A percentile compares a stretch with the other conserved stretches of the same genome.
Conservation (phyloP, 2,888 invertebrate species). For the Coelopa pilipes region DNA sequence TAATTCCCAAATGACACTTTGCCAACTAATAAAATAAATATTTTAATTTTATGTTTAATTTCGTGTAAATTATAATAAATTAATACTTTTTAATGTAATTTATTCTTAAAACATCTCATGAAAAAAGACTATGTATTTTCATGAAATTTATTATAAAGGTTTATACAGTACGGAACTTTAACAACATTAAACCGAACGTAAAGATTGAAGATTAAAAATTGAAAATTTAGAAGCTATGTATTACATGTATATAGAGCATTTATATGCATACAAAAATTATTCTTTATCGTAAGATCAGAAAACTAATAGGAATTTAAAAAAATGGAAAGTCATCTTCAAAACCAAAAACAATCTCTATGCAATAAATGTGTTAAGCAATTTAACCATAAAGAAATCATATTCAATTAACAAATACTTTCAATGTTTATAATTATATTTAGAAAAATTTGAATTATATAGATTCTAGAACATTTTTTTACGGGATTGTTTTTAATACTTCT, state of each 20-base stretch:
- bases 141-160: background rate
- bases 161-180: constrained; percentile 9
- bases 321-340: background rate
- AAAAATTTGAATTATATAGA: too few relatives aligned
- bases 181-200: constrained; percentile 7
- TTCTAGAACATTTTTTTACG: too few relatives aligned
- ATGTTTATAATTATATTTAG: too few relatives aligned
- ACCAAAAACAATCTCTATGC: background rate
- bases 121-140: background rate
- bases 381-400: background rate
- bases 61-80: constrained; percentile 16
- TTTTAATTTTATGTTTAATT: background rate
- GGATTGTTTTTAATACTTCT: too few relatives aligned
- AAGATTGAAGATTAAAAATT: background rate
- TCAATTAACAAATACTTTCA: too few relatives aligned
- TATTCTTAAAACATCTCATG: background rate
- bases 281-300: background rate
- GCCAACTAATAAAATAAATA: constrained; percentile 9
- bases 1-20: constrained; percentile 22
- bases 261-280: constrained; percentile 15
- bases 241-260: constrained; percentile 10
- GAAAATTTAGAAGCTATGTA: background rate
- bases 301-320: background rate
- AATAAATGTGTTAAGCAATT: constrained; percentile 12
- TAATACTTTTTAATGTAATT: background rate